These are phyloP conservation scores for Hyla sarda DNA, from an alignment of 2,113 vertebrate genomes.

Conservation along the genomic window DNA sequence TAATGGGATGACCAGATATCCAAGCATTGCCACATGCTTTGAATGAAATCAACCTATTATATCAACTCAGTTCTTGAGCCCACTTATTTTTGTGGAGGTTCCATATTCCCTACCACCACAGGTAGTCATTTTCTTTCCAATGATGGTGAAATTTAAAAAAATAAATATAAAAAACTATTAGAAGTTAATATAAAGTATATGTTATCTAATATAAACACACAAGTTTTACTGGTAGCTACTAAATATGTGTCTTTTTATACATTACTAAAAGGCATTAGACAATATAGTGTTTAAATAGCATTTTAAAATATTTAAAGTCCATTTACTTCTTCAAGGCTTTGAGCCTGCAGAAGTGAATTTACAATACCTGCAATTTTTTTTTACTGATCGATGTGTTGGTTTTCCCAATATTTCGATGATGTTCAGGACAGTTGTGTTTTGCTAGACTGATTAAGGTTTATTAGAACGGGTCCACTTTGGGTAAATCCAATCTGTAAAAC, in stretches of 20 bases:
- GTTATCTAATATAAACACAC: too few species aligned
- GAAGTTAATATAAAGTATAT: too few species aligned
- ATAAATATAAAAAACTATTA: too few species aligned
- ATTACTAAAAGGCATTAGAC: neutral
- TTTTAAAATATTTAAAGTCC: neutral
- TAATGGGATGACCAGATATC: too few species aligned
- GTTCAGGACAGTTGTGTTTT: slow-evolving; percentile 21
- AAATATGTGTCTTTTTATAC: neutral
- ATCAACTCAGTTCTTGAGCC: too few species aligned
- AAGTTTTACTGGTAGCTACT: too few species aligned
- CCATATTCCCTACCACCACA: too few species aligned
- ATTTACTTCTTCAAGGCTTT: neutral
- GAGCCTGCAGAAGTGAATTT: neutral
- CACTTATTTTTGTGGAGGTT: too few species aligned
- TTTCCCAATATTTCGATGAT: slow-evolving; percentile 35
- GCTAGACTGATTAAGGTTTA: slow-evolving; percentile 41
- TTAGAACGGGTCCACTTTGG: slow-evolving; percentile 42
- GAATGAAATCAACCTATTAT: too few species aligned
- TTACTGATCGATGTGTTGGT: slow-evolving; percentile 35
- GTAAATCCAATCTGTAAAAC: slow-evolving; percentile 49
- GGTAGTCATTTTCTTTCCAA: too few species aligned
- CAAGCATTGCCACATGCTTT: too few species aligned
- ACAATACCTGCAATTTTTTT: slow-evolving; percentile 19
- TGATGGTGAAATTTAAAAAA: too few species aligned
- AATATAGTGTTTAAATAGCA: neutral